A percentile compares a stretch with the other conserved stretches of the same genome.
phyloP scores from a whole-genome alignment of 2,797 vertebrate genomes.

The Cynodonichthys magdalenae region DNA sequence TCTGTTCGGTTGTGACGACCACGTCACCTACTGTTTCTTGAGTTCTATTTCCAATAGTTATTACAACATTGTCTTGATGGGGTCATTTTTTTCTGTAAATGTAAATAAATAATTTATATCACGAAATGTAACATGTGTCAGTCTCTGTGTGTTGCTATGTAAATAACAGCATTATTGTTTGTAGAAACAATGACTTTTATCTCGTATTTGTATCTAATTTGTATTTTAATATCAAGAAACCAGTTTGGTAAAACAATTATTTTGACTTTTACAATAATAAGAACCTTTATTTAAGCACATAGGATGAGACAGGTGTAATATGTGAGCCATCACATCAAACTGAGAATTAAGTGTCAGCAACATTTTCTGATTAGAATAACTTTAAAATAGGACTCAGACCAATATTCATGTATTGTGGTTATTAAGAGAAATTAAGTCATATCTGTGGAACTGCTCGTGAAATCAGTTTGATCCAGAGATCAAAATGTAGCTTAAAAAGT shows the following conservation, averaged over 20 bases:
- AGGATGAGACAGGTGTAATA: neutral
- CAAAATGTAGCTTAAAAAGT: too few species aligned
- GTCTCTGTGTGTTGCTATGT: neutral
- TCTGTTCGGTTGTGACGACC: constrained; percentile 92
- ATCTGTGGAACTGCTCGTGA: too few species aligned
- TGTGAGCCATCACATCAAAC: neutral
- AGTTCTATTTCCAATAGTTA: constrained; percentile 99
- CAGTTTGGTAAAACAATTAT: too few species aligned
- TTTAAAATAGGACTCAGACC: too few species aligned
- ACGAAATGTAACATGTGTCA: constrained; percentile 80
- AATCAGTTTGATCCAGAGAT: too few species aligned
- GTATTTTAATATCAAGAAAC: too few species aligned
- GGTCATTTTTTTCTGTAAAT: constrained; percentile 99
- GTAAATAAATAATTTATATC: constrained; percentile 99
- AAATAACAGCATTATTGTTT: neutral
- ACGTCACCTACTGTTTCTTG: constrained; percentile 84
- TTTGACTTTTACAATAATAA: neutral
- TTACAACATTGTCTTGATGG: constrained; percentile 98
- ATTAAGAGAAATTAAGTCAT: too few species aligned
- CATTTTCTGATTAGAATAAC: too few species aligned
- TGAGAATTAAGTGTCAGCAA: too few species aligned
- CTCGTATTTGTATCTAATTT: neutral
- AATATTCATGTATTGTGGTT: too few species aligned
- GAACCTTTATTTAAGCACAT: neutral
- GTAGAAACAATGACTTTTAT: neutral